These are phyloP conservation scores for Zaprionus africanus DNA, from an alignment of 1,140 invertebrate genomes.

Conservation along the genomic window DNA sequence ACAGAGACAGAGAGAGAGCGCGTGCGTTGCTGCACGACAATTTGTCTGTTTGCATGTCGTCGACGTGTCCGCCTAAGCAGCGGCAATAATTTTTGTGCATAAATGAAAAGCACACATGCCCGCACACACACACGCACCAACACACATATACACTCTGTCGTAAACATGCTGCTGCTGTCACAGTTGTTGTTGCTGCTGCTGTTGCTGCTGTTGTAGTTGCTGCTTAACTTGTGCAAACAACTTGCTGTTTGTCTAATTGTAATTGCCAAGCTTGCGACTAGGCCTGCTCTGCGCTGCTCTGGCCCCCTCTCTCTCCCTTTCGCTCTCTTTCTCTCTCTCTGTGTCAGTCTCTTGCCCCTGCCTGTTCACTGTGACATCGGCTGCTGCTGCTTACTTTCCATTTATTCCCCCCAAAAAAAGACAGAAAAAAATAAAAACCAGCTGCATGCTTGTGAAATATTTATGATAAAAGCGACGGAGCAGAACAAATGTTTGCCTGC, in stretches of 20 bases:
- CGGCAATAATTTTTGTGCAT: slow-evolving; percentile 81
- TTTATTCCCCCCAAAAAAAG: slow-evolving; percentile 30
- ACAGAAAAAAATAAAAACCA: slow-evolving; percentile 25
- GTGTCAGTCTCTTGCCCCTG: background rate
- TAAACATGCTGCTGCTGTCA: slow-evolving; percentile 25
- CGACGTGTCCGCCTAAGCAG: slow-evolving; percentile 78
- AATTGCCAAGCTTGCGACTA: slow-evolving; percentile 75
- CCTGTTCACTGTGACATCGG: background rate
- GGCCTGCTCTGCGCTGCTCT: slow-evolving; percentile 38
- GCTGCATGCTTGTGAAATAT: slow-evolving; percentile 69
- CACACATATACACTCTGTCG: slow-evolving; percentile 4
- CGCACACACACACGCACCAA: slow-evolving; percentile 15
- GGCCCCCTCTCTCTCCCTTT: background rate
- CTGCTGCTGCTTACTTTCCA: slow-evolving; percentile 58
- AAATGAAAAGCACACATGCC: slow-evolving; percentile 76
- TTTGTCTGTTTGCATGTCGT: slow-evolving; percentile 75
- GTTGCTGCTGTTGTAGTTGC: slow-evolving; percentile 55
- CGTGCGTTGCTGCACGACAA: slow-evolving; percentile 72
- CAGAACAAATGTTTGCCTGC: slow-evolving; percentile 27
- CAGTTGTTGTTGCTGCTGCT: slow-evolving; percentile 43
- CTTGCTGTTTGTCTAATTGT: slow-evolving; percentile 82
- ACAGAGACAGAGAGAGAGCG: slow-evolving; percentile 6
- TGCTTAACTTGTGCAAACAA: slow-evolving; percentile 79
- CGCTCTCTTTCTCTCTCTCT: background rate
- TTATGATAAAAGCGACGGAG: slow-evolving; percentile 53